Percentiles rank a stretch among this genome's conserved stretches.
These are phyloP conservation scores for Deilephila elpenor DNA, from an alignment of 2,888 invertebrate genomes.

Conservation along the genomic window DNA sequence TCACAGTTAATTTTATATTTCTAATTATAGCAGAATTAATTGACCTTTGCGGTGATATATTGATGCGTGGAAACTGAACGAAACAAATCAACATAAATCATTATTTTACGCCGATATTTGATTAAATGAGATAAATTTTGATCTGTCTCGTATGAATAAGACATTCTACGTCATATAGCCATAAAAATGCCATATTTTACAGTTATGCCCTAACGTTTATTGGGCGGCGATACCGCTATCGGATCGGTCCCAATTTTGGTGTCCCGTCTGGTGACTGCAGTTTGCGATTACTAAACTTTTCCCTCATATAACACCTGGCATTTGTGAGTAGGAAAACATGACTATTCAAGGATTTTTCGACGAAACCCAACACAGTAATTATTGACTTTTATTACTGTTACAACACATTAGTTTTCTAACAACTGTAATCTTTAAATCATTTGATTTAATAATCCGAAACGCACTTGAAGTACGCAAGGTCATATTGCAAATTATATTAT, in stretches of 20 bases:
- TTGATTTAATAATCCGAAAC: background rate
- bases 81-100: slow-evolving; percentile 1
- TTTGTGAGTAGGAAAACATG: background rate
- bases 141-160: background rate
- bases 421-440: background rate
- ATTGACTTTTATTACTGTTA: background rate
- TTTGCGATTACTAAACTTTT: no score
- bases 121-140: background rate
- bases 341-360: background rate
- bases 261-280: no score
- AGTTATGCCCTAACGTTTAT: no score
- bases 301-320: no score
- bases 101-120: slow-evolving; percentile 2
- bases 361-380: background rate
- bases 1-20: slow-evolving; percentile 12
- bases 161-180: background rate
- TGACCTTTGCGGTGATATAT: slow-evolving; percentile 26
- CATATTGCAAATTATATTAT: background rate
- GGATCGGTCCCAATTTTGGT: no score
- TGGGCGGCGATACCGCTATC: no score
- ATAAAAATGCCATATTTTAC: background rate
- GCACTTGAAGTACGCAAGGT: background rate
- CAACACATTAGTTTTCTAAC: background rate
- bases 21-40: slow-evolving; percentile 24
- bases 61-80: background rate